Conservation (phyloP, 2,888 invertebrate species). For the Dromius quadrimaculatus region DNA sequence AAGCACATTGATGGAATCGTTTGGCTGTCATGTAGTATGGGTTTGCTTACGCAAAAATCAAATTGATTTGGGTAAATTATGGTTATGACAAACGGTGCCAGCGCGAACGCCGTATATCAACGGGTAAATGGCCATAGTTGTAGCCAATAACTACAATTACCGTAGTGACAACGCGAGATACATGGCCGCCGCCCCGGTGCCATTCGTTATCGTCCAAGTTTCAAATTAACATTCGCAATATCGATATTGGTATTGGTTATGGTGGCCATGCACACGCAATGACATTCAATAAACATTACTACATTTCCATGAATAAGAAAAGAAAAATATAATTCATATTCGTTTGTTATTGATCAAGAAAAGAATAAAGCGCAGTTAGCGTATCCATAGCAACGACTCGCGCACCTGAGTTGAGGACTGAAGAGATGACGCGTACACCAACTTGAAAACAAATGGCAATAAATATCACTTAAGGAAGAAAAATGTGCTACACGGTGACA, state of each 20-base stretch:
- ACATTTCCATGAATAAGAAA: constrained; percentile 58
- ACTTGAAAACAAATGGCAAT: constrained; percentile 43
- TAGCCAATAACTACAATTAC: constrained; percentile 67
- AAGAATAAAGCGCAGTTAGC: constrained; percentile 40
- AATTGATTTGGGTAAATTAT: constrained; percentile 67
- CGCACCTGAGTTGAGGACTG: constrained; percentile 26
- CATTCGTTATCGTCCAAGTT: constrained; percentile 63
- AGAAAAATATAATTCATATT: constrained; percentile 28
- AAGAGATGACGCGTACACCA: constrained; percentile 35
- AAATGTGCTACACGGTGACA: constrained; percentile 45
- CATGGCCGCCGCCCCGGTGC: constrained; percentile 61
- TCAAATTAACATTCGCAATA: constrained; percentile 60
- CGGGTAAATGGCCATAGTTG: constrained; percentile 66
- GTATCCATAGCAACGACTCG: constrained; percentile 21
- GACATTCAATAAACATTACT: constrained; percentile 59
- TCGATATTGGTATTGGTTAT: constrained; percentile 11
- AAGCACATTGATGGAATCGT: not conserved
- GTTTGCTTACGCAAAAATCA: constrained; percentile 52
- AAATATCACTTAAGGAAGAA: constrained; percentile 46
- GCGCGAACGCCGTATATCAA: constrained; percentile 64
- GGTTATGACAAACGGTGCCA: constrained; percentile 64
- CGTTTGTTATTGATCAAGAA: constrained; percentile 42
- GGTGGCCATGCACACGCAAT: constrained; percentile 59
- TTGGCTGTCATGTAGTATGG: not conserved
- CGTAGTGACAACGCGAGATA: constrained; percentile 65